These are phyloP conservation scores for Ophiodon elongatus DNA, from an alignment of 2,113 vertebrate species.

Conservation along the genomic window DNA sequence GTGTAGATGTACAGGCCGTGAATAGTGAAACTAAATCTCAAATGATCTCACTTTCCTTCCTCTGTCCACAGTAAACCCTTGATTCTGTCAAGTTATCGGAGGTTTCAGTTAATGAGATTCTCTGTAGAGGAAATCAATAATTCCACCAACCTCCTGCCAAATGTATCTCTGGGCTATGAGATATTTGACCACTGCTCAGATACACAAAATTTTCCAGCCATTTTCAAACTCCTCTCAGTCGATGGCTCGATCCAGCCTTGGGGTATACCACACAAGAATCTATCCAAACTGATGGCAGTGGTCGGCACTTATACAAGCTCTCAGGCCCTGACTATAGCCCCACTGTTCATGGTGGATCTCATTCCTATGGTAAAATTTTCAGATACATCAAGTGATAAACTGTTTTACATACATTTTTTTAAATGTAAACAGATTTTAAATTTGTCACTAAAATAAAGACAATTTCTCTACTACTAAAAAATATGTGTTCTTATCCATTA, in stretches of 20 bases:
- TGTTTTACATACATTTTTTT: not conserved
- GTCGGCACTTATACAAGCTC: constrained; percentile 71
- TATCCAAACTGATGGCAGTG: constrained; percentile 37
- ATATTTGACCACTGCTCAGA: constrained; percentile 86
- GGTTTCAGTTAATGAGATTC: constrained; percentile 87
- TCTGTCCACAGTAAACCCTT: constrained; percentile 70
- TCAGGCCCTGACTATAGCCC: constrained; percentile 65
- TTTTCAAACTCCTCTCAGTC: constrained; percentile 72
- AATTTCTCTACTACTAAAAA: not conserved
- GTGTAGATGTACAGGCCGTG: no score
- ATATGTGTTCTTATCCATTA: no score
- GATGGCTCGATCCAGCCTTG: constrained; percentile 53
- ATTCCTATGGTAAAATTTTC: constrained; percentile 85
- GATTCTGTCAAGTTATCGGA: constrained; percentile 75
- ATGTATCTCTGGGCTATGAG: constrained; percentile 86
- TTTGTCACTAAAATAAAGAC: not conserved
- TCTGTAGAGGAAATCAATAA: constrained; percentile 90
- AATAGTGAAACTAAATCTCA: not conserved
- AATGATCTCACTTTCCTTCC: not conserved
- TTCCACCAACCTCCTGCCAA: constrained; percentile 86
- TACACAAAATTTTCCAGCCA: constrained; percentile 69
- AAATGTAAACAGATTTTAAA: not conserved
- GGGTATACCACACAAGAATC: constrained; percentile 8
- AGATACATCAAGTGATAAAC: not conserved
- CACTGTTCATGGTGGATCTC: constrained; percentile 82